A percentile compares a stretch with the other conserved stretches of the same genome.
Conservation (phyloP, 2,888 invertebrate genomes). For the Steromphala cineraria region DNA sequence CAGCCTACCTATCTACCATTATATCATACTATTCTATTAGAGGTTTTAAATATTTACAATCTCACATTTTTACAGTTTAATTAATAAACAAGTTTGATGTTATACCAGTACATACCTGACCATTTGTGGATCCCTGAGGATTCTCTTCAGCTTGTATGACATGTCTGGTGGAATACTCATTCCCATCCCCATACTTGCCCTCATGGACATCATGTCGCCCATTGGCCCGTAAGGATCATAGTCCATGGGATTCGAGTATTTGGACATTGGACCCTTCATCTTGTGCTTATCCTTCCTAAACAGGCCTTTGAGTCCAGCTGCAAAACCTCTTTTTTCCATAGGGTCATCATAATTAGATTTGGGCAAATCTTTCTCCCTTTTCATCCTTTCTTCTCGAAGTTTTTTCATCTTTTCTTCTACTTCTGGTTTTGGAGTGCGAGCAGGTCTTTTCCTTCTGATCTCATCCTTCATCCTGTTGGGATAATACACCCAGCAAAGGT, state of each 20-base stretch:
- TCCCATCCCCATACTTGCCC: neutral
- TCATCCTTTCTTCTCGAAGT: neutral
- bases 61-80: too few relatives aligned
- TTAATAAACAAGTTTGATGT: too few relatives aligned
- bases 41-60: too few relatives aligned
- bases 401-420: neutral
- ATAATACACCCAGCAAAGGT: constrained; percentile 6
- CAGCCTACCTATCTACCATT: too few relatives aligned
- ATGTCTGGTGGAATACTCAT: neutral
- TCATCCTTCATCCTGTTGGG: constrained; percentile 3
- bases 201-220: neutral
- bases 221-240: neutral
- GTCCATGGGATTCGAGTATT: neutral
- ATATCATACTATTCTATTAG: too few relatives aligned
- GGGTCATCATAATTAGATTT: neutral
- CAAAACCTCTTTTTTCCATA: neutral
- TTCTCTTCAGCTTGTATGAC: constrained; percentile 4
- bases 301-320: neutral
- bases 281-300: neutral
- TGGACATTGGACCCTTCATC: neutral
- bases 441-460: constrained; percentile 7
- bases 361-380: constrained; percentile 4
- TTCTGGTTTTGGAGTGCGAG: neutral
- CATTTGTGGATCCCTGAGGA: neutral
- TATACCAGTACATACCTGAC: neutral